Conservation (phyloP, 1,140 invertebrate genomes). For the Dufourea novaeangliae region DNA sequence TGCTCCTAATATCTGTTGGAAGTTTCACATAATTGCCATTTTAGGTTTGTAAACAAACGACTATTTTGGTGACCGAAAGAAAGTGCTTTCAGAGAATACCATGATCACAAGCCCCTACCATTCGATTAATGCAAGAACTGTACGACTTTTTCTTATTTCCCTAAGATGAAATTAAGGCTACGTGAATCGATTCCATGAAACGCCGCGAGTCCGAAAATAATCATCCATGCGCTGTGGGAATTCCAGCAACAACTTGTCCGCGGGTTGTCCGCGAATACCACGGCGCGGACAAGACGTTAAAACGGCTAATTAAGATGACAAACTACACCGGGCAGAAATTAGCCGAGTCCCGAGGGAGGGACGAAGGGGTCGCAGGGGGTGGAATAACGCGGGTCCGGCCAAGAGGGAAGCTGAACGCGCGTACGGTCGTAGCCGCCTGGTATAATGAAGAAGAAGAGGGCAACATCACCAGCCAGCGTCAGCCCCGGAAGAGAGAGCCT, state of each 20-base stretch:
- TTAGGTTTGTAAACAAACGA: too few relatives aligned
- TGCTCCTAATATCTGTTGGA: too few relatives aligned
- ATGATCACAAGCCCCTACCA: too few relatives aligned
- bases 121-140: too few relatives aligned
- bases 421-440: conserved; percentile 33
- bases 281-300: conserved; percentile 54
- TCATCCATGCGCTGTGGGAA: neutral
- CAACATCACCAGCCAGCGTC: conserved; percentile 21
- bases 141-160: too few relatives aligned
- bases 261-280: conserved; percentile 19
- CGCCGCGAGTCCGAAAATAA: neutral
- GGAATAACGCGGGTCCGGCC: conserved; percentile 15
- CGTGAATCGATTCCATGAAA: too few relatives aligned
- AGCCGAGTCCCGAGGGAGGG: conserved; percentile 27
- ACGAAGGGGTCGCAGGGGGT: too few relatives aligned
- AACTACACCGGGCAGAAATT: conserved; percentile 50
- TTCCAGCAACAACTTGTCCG: conserved; percentile 24
- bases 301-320: conserved; percentile 62
- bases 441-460: conserved; percentile 59
- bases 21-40: too few relatives aligned
- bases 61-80: too few relatives aligned
- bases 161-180: too few relatives aligned
- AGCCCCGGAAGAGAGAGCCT: conserved; percentile 28
- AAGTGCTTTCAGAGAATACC: too few relatives aligned
- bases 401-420: conserved; percentile 38